Percentiles rank a stretch among this genome's conserved stretches.
phyloP scores from a whole-genome alignment of 2,113 vertebrate species.

The Tragulus kanchil region DNA sequence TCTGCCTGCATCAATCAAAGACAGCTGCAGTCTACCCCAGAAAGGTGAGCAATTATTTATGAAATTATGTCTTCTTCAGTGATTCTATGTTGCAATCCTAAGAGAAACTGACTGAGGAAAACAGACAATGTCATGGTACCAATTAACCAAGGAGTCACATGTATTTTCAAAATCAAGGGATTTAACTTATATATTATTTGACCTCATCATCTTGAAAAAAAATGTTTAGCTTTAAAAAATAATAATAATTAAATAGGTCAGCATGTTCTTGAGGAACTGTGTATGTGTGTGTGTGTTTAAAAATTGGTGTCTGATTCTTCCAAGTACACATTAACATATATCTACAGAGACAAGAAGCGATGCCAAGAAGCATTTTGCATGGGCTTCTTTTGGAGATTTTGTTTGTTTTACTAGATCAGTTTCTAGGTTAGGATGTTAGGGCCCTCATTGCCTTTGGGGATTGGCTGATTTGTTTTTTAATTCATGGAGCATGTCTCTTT shows the following conservation, averaged over 20 bases:
- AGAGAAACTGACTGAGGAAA: conserved; percentile 72
- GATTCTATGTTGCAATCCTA: conserved; percentile 77
- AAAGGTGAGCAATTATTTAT: conserved; percentile 89
- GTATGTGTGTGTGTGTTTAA: background rate
- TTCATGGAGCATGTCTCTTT: background rate
- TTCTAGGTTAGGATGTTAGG: background rate
- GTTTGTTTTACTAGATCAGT: background rate
- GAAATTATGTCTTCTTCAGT: conserved; percentile 88
- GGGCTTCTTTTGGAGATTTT: background rate
- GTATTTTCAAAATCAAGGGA: conserved; percentile 70
- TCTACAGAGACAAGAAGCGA: background rate
- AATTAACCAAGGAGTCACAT: conserved; percentile 75
- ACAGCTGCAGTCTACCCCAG: conserved; percentile 78
- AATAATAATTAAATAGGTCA: conserved; percentile 19
- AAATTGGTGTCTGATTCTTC: background rate
- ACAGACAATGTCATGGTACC: conserved; percentile 77
- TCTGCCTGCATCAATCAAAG: conserved; percentile 80
- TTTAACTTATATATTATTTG: conserved; percentile 48
- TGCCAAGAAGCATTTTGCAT: background rate
- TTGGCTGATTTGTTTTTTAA: background rate
- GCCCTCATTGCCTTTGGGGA: background rate
- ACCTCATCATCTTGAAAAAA: background rate
- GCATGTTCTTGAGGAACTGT: background rate
- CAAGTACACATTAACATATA: background rate
- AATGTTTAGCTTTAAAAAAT: conserved; percentile 51